Evolutionary conservation across 2,797 vertebrate species (phyloP).

Genomic region (Schizopygopsis malacanthus): DNA sequence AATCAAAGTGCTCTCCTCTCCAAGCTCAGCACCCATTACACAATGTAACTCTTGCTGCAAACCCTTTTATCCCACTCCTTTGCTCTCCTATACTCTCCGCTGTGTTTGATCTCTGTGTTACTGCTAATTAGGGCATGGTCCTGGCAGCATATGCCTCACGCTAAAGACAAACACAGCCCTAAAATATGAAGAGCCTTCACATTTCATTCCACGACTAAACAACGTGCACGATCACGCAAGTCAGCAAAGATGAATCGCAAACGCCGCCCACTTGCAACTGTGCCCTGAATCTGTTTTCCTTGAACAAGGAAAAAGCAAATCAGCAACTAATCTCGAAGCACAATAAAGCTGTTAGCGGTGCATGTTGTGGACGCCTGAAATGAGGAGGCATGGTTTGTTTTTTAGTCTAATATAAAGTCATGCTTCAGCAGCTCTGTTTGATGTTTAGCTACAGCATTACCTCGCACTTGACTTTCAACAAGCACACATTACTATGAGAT

Average conservation of each 20-base stretch:
- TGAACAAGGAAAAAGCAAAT: constrained; percentile 21
- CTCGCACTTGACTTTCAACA: neutral
- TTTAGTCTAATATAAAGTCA: neutral
- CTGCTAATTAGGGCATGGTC: constrained; percentile 78
- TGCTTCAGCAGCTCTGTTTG: neutral
- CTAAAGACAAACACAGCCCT: constrained; percentile 68
- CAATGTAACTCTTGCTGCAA: constrained; percentile 71
- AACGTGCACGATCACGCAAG: constrained; percentile 61
- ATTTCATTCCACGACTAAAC: constrained; percentile 64
- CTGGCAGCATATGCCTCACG: constrained; percentile 77
- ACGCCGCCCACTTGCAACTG: constrained; percentile 34
- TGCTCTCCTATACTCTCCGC: constrained; percentile 66
- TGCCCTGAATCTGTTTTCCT: constrained; percentile 36
- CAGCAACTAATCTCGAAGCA: constrained; percentile 3
- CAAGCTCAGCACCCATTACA: constrained; percentile 70
- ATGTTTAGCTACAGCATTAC: neutral
- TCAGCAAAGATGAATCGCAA: constrained; percentile 70
- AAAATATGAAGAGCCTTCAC: constrained; percentile 66
- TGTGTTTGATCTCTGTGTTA: constrained; percentile 80
- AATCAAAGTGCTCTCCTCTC: constrained; percentile 74
- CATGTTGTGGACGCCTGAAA: neutral
- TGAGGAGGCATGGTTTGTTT: neutral
- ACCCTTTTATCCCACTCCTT: constrained; percentile 76
- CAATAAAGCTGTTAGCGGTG: neutral
- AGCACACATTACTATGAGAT: neutral